These are phyloP conservation scores for Chloroceryle inda DNA, from an alignment of 2,797 vertebrate species.

Conservation along the genomic window DNA sequence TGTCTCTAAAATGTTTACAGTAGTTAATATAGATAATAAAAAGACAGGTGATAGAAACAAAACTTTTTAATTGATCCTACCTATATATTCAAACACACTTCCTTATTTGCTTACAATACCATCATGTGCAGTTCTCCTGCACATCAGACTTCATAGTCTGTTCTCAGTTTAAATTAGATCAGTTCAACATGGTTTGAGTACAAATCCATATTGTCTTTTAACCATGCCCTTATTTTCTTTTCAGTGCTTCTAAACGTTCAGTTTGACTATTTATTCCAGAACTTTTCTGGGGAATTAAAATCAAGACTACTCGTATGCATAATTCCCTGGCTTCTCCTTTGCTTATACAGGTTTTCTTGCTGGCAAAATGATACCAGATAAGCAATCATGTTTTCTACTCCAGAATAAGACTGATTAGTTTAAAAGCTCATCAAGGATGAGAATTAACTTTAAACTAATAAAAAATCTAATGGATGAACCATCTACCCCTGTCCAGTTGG, in stretches of 20 bases:
- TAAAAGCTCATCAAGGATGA: background rate
- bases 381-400: background rate
- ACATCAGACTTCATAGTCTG: background rate
- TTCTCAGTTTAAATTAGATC: background rate
- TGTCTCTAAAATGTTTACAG: background rate
- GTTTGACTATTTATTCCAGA: background rate
- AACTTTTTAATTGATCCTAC: background rate
- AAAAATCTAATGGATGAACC: background rate
- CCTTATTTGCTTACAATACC: background rate
- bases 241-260: background rate
- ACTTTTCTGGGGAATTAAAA: background rate
- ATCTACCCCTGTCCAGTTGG: background rate
- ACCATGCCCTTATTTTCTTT: background rate
- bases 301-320: background rate
- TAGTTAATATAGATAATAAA: background rate
- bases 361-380: background rate
- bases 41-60: background rate
- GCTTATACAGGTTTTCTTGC: background rate
- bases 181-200: background rate
- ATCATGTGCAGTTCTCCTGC: accelerated
- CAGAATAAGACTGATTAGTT: background rate
- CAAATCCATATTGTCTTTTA: background rate
- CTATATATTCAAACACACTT: background rate
- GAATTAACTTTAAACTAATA: background rate
- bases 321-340: background rate